A percentile compares a stretch with the other conserved stretches of the same genome.
Conservation (phyloP, 2,888 invertebrate genomes). For the Hirtodrosophila alboralis region DNA sequence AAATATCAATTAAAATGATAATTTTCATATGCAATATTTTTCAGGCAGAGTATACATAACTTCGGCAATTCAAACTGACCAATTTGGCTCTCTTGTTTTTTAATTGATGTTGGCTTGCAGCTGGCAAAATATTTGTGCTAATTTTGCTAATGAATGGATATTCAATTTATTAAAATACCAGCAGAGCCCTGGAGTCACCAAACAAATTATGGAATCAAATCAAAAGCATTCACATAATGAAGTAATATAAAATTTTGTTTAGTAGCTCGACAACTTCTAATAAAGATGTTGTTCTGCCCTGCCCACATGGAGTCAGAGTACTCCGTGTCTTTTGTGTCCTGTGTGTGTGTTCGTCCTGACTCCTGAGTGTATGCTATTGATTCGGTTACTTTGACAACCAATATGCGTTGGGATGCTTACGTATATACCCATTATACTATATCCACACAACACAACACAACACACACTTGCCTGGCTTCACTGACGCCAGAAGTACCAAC, state of each 20-base stretch:
- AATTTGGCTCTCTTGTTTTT: no score
- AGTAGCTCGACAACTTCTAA: conserved; percentile 63
- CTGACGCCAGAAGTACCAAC: conserved; percentile 54
- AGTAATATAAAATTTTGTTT: conserved; percentile 68
- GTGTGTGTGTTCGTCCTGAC: conserved; percentile 23
- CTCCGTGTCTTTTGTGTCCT: conserved; percentile 2
- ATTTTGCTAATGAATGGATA: conserved; percentile 57
- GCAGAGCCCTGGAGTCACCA: conserved; percentile 2
- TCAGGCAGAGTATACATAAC: no score
- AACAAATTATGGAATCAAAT: conserved; percentile 67
- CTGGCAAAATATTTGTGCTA: conserved; percentile 18
- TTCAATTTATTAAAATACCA: conserved; percentile 60
- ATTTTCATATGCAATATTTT: no score
- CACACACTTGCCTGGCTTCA: conserved; percentile 64
- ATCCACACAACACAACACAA: conserved; percentile 20
- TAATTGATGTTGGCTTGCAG: conserved; percentile 34
- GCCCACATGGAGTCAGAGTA: not conserved
- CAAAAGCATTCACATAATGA: conserved; percentile 64
- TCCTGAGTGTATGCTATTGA: conserved; percentile 54
- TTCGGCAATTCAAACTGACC: no score
- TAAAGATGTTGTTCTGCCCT: conserved; percentile 51
- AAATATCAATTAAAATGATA: no score
- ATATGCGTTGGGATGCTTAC: conserved; percentile 68
- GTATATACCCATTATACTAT: conserved; percentile 40
- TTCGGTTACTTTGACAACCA: conserved; percentile 71